These are phyloP conservation scores for Macaria notata DNA, from an alignment of 2,888 invertebrate genomes.

Conservation along the genomic window DNA sequence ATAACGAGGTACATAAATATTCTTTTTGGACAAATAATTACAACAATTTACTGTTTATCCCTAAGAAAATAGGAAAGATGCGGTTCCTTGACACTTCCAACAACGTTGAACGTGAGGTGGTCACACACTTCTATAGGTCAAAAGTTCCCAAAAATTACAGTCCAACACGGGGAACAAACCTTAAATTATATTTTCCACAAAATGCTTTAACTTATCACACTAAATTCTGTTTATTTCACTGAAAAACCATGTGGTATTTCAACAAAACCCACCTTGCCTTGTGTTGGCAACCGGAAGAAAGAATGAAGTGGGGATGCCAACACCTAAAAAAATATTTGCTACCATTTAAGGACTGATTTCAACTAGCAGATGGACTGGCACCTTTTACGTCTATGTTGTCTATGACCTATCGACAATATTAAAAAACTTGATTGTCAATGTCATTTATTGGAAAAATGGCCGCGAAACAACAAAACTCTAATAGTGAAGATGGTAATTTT, in stretches of 20 bases:
- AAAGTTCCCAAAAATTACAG: slow-evolving; percentile 1
- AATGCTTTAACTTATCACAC: slow-evolving; percentile 21
- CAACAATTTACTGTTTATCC: too few species aligned
- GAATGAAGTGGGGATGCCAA: slow-evolving; percentile 42
- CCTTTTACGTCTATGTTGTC: background rate
- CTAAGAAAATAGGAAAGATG: too few species aligned
- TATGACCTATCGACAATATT: background rate
- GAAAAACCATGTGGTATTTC: slow-evolving; percentile 68
- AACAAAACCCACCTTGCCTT: slow-evolving; percentile 72
- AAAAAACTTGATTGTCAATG: slow-evolving; percentile 10
- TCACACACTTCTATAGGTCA: slow-evolving; percentile 13
- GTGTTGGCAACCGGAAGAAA: slow-evolving; percentile 77
- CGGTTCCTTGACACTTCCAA: slow-evolving; percentile 4
- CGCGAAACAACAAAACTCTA: slow-evolving; percentile 85
- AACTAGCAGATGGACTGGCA: too few species aligned
- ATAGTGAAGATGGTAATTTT: slow-evolving; percentile 82
- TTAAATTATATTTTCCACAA: slow-evolving; percentile 22
- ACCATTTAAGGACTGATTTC: slow-evolving; percentile 5
- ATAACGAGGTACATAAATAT: too few species aligned
- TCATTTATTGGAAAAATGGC: slow-evolving; percentile 79
- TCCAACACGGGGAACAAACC: slow-evolving; percentile 33
- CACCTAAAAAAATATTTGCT: slow-evolving; percentile 18
- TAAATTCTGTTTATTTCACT: slow-evolving; percentile 39
- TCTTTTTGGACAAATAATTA: too few species aligned
- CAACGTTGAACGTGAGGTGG: slow-evolving; percentile 4